These are phyloP conservation scores for Aptenodytes forsteri DNA, from an alignment of 2,113 vertebrate species.

Conservation along the genomic window DNA sequence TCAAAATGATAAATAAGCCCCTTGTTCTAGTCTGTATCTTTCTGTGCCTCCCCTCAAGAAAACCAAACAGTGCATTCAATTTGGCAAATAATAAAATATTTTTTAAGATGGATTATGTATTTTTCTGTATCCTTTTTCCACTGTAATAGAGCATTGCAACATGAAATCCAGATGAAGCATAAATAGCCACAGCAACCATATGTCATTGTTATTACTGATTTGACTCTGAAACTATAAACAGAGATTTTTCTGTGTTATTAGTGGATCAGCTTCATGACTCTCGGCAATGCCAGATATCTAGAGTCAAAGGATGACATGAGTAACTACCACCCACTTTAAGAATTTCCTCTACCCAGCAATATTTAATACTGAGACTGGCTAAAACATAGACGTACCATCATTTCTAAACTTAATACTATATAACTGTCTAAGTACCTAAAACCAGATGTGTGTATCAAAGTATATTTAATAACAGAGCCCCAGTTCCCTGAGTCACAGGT, in stretches of 20 bases:
- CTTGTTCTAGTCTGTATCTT: neutral
- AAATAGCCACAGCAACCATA: neutral
- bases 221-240: neutral
- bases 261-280: neutral
- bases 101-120: neutral
- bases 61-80: neutral
- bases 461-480: neutral
- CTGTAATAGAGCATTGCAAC: neutral
- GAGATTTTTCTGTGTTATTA: neutral
- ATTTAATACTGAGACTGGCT: neutral
- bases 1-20: neutral
- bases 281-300: neutral
- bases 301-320: neutral
- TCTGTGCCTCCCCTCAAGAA: neutral
- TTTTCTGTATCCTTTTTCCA: neutral
- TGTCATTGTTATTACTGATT: neutral
- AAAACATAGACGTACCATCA: neutral
- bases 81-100: conserved; percentile 9
- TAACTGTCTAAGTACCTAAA: neutral
- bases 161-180: neutral
- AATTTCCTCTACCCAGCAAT: neutral
- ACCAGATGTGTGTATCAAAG: neutral
- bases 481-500: neutral
- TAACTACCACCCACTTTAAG: neutral
- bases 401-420: neutral